Conservation (phyloP, 2,888 invertebrate species). For the Drosophila rubida region DNA sequence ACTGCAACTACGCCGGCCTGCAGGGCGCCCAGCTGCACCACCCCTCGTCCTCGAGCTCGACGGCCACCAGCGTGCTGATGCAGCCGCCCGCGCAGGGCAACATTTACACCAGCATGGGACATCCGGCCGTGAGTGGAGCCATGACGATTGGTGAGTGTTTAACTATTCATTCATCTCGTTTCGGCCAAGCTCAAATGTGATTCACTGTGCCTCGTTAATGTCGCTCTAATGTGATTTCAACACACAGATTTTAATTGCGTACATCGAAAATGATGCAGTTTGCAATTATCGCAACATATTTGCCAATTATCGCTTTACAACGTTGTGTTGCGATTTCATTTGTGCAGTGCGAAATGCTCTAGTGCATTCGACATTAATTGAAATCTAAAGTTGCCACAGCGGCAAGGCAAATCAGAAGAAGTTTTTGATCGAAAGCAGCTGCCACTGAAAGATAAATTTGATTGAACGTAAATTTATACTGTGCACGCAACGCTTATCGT, state of each 20-base stretch:
- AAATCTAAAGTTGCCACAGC: too few species aligned
- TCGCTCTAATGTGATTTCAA: not conserved
- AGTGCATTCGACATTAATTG: too few species aligned
- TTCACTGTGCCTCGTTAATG: conserved; percentile 7
- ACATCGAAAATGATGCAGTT: not conserved
- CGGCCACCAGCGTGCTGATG: conserved; percentile 82
- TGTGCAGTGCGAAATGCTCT: too few species aligned
- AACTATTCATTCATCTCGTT: conserved; percentile 17
- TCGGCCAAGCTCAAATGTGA: conserved; percentile 5
- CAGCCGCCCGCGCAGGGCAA: conserved; percentile 80
- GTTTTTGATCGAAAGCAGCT: too few species aligned
- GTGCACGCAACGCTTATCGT: too few species aligned
- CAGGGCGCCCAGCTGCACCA: conserved; percentile 70
- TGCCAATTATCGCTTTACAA: not conserved
- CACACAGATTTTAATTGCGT: not conserved
- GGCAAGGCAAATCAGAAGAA: too few species aligned
- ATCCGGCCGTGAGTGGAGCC: conserved; percentile 76
- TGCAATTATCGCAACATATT: not conserved
- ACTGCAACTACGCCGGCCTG: conserved; percentile 81
- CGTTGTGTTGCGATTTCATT: not conserved
- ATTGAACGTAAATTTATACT: too few species aligned
- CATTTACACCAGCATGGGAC: conserved; percentile 79
- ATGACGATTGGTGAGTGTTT: conserved; percentile 80
- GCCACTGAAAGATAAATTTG: too few species aligned
- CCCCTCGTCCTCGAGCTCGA: conserved; percentile 64